Base-by-base conservation (phyloP, 2,113 vertebrate genomes). In the Lates calcarifer region DNA sequence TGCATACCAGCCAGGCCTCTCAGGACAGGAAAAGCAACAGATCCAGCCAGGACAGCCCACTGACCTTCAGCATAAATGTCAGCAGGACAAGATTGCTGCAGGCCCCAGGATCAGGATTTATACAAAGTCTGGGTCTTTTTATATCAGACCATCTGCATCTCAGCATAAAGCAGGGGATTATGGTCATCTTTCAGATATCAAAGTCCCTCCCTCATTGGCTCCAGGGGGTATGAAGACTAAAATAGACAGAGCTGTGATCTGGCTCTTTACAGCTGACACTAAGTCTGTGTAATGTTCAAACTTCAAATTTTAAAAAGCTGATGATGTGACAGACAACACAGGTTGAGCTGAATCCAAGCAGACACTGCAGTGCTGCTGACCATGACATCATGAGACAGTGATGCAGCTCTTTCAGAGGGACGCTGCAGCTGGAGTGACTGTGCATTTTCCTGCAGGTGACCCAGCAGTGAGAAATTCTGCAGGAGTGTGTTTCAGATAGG, bases 1-100 rank as follows among this genome's bases (percentile, higher is more conserved):
- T 0, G 57, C 91, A 91, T 90, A 77, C 88, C 88, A 75, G 6
- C 11, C 60, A 80, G 77, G 87, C 6, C 91, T 90, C 60, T 20
- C 45, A 7, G 0, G 89, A 95, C 95, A 95, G 95, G 95, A 97
- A 97, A 97, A 97, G 96, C 93, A 96, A 95, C 93, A 86, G 60
- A 15, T 62, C 45, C 55, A 86, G 72, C 68, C 47, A 1, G 17
- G 60, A 53, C 35, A 51, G 74, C 75, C 79, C 22, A 14, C 33
- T 47, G 83, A 90, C 92, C 91, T 93, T 93, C 82, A 87, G 41
- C 13, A 60, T 51, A 97, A 98, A 98, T 96, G 96, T 96, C 96
- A 98, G 89, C 92, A 92, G 94, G 94, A 90, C 76, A 93, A n/a
- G 31, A 65, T 43, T n/a, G 77, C 57, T 7, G 75, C 1, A 6